These are phyloP conservation scores for Odontocolon sp. DNA, from an alignment of 2,888 invertebrate genomes.

Conservation along the genomic window DNA sequence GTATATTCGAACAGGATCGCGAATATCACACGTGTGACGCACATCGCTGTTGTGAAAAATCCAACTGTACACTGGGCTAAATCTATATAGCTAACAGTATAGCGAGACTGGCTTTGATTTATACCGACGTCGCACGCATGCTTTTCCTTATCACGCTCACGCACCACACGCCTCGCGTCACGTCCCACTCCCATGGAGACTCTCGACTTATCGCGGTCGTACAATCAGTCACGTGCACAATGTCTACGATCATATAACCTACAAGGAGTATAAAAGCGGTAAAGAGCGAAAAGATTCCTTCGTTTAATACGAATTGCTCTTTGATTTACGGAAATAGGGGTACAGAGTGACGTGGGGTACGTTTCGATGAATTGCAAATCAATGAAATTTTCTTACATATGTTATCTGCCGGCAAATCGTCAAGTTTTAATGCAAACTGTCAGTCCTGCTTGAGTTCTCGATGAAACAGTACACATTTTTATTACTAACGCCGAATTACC, in stretches of 20 bases:
- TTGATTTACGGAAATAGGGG: too few species aligned
- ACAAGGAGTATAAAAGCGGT: conserved; percentile 27
- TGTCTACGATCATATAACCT: conserved; percentile 57
- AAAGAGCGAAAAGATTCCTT: too few species aligned
- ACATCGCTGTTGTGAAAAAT: conserved; percentile 46
- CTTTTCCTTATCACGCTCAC: conserved; percentile 68
- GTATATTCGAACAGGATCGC: conserved; percentile 47
- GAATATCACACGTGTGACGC: conserved; percentile 54
- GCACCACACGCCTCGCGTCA: conserved; percentile 53
- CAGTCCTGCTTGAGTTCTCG: too few species aligned
- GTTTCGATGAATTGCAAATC: too few species aligned
- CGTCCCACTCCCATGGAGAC: conserved; percentile 35
- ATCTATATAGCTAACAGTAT: not conserved
- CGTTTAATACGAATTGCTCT: too few species aligned
- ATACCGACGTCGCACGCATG: conserved; percentile 68
- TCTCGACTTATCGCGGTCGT: conserved; percentile 64
- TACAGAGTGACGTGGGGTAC: too few species aligned
- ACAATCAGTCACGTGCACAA: conserved; percentile 66
- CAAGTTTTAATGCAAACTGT: too few species aligned
- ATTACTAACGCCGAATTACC: too few species aligned
- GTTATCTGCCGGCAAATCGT: too few species aligned
- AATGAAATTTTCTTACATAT: too few species aligned
- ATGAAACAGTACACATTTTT: too few species aligned
- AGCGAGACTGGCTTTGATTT: conserved; percentile 67
- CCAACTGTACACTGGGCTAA: conserved; percentile 23